Evolutionary conservation across 2,113 vertebrate genomes (phyloP).

Genomic region (Pluvialis apricaria): DNA sequence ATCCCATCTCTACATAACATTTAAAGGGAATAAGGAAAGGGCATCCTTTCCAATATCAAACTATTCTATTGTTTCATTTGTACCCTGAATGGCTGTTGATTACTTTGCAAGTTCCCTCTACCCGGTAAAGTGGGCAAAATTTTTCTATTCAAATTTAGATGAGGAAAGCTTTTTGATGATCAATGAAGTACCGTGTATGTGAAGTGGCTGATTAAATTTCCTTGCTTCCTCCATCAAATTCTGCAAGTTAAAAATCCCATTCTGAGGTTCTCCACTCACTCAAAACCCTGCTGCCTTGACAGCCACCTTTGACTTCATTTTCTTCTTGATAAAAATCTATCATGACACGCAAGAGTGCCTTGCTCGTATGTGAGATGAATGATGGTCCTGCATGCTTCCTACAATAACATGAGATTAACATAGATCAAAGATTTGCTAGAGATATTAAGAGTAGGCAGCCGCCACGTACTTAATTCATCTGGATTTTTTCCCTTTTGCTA

Average conservation of each 20-base stretch:
- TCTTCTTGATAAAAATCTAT: conserved; percentile 32
- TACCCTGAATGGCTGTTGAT: neutral
- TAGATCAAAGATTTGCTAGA: conserved; percentile 34
- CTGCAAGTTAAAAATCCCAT: neutral
- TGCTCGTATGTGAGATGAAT: neutral
- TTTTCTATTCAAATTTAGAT: neutral
- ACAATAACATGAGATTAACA: conserved; percentile 24
- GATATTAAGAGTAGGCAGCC: conserved; percentile 9
- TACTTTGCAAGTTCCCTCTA: neutral
- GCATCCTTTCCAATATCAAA: neutral
- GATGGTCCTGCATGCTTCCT: conserved; percentile 15
- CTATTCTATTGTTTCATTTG: neutral
- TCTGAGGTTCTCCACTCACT: neutral
- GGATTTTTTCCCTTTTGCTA: neutral
- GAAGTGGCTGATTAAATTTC: neutral
- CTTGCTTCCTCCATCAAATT: neutral
- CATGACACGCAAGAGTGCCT: neutral
- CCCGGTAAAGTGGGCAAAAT: neutral
- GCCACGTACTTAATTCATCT: neutral
- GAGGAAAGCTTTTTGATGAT: conserved; percentile 15
- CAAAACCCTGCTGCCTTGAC: neutral
- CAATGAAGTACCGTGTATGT: neutral
- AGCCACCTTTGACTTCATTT: conserved; percentile 44
- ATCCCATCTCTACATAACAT: neutral
- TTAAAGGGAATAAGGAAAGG: neutral